phyloP scores from a whole-genome alignment of 2,888 invertebrate species.

The Conistra vaccinii region DNA sequence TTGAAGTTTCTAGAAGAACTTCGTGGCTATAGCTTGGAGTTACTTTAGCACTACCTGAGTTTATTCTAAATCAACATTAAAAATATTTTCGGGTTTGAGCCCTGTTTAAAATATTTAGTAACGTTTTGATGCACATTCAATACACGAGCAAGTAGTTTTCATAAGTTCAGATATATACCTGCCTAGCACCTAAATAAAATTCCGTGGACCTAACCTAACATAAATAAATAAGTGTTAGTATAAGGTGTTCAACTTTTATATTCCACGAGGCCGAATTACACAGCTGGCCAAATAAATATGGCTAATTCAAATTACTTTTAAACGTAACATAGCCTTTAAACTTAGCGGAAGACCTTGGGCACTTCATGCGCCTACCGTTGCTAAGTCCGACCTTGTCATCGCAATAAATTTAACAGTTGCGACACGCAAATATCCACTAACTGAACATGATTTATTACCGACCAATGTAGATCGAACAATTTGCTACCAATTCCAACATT shows the following conservation, averaged over 20 bases:
- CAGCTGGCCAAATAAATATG: slow-evolving; percentile 36
- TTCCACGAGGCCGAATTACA: slow-evolving; percentile 9
- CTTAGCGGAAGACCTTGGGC: slow-evolving; percentile 61
- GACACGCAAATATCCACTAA: slow-evolving; percentile 87
- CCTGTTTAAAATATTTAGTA: not conserved
- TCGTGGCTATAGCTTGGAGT: not conserved
- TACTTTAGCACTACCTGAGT: not conserved
- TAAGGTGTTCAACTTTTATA: not conserved
- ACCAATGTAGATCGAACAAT: slow-evolving; percentile 73
- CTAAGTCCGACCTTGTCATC: slow-evolving; percentile 80
- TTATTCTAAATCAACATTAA: not conserved
- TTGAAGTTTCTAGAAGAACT: not conserved
- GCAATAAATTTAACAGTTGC: slow-evolving; percentile 84
- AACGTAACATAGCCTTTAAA: slow-evolving; percentile 52
- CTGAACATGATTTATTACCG: slow-evolving; percentile 82
- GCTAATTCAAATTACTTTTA: slow-evolving; percentile 36
- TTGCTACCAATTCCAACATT: slow-evolving; percentile 69
- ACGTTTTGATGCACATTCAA: not conserved
- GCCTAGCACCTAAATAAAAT: not conserved
- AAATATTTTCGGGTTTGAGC: not conserved
- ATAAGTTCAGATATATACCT: not conserved
- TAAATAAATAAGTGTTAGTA: not conserved
- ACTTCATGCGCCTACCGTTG: slow-evolving; percentile 61
- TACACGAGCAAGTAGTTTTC: not conserved
- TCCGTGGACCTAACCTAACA: not conserved